Percentiles rank a stretch among this genome's conserved stretches.
Evolutionary conservation across 2,113 vertebrate genomes (phyloP).

Genomic region (Alosa alosa): DNA sequence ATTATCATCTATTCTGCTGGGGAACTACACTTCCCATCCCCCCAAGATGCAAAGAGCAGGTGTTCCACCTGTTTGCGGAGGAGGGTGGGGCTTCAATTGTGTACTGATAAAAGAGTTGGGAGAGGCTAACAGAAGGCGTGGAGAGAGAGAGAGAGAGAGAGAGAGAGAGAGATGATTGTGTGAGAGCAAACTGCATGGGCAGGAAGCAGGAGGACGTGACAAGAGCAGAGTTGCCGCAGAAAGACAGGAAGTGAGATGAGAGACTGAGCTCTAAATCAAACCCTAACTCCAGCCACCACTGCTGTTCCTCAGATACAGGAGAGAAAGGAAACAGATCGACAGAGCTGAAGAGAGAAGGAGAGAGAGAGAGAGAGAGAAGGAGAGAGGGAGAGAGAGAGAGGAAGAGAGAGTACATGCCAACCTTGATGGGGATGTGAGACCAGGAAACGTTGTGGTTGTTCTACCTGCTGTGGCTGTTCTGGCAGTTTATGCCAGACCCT

Average conservation of each 20-base stretch:
- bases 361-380: constrained; percentile 13
- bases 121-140: neutral
- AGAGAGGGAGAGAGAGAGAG: neutral
- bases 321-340: neutral
- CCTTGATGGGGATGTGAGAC: neutral
- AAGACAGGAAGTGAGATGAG: neutral
- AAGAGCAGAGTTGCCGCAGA: neutral
- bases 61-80: neutral
- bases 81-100: constrained; percentile 1
- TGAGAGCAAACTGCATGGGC: neutral
- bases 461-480: neutral
- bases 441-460: neutral
- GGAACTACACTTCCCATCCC: neutral
- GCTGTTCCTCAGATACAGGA: neutral
- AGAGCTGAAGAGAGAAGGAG: neutral
- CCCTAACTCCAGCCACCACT: neutral
- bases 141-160: neutral
- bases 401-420: neutral
- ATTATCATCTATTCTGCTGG: no score
- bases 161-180: neutral
- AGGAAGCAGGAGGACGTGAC: neutral
- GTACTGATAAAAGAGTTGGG: neutral
- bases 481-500: no score
- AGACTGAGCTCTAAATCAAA: neutral
- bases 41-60: neutral